Evolutionary conservation across 2,888 invertebrate species (phyloP), one percentile per base, ranked within the genome.

Genomic region (Lacanobia wlatinum): DNA sequence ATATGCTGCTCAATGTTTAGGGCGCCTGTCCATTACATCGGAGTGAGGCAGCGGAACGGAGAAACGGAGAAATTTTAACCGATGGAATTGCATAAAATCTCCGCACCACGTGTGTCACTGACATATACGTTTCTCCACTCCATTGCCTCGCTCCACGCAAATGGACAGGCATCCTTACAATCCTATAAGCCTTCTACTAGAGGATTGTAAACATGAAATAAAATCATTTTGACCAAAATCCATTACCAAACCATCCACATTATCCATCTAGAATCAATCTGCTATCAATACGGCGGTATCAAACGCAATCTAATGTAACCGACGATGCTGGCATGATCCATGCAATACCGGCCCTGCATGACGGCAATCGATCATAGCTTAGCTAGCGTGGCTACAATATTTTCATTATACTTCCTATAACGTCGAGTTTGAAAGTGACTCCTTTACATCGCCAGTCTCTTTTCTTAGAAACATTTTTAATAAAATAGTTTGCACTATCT

Each of bases 331-430:
- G 71, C 66, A 52, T 71, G 79, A 83, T 76, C 82, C 65, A 63
- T 78, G 82, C 82, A 73, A 80, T 82, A 82, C 67, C 73, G 58
- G 67, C 60, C 43, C 60, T 61, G 65, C 73, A 79, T 76, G 76
- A 79, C 70, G 80, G 83, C 76, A 65, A 82, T 83, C 82, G 82
- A 82, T 82, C 80, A 82, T 69, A 70, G 80, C 72, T 76, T 62
- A 83, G 76, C 80, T 59, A 58, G 61, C 76, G 66, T 38, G 52
- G 75, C 71, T 81, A 82, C 70, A 71, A 71, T 78, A 81, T 82
- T 82, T 76, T 76, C 76, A 83, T 83, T 76, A 78, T 70, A 70
- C 59, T 76, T 83, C 43, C 56, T 70, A 61, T 67, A 73, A 43
- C 73, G 64, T 62, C 43, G 68, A 72, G 67, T 83, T 83, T 72